phyloP scores from a whole-genome alignment of 2,113 vertebrate genomes.

The Opisthocomus hoazin region DNA sequence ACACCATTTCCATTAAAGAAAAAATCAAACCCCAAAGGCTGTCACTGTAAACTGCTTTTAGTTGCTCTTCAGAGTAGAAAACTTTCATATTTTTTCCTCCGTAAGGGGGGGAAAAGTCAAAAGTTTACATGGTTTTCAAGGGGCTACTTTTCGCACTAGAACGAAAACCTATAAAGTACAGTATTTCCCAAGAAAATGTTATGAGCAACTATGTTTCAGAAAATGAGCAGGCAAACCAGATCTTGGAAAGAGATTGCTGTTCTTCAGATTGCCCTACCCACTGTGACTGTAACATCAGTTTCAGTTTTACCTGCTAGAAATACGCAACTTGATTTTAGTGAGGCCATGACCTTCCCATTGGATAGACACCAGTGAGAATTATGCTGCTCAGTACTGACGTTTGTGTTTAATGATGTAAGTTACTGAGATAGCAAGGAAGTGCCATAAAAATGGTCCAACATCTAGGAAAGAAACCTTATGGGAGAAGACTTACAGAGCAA shows the following conservation, averaged over 20 bases:
- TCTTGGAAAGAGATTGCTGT: not conserved
- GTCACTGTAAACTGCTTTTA: not conserved
- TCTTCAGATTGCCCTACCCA: not conserved
- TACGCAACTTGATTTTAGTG: not conserved
- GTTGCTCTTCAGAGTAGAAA: not conserved
- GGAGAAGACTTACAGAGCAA: not conserved
- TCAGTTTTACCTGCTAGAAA: not conserved
- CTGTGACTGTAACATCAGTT: not conserved
- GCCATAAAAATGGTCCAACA: not conserved
- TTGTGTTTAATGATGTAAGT: not conserved
- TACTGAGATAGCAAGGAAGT: not conserved
- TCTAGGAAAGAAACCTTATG: not conserved
- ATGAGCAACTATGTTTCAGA: not conserved
- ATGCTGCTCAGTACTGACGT: accelerated
- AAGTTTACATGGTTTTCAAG: not conserved
- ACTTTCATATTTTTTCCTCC: not conserved
- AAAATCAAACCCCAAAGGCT: not conserved
- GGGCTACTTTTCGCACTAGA: not conserved
- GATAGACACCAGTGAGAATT: too few relatives aligned
- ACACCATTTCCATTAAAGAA: not conserved
- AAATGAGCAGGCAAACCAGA: not conserved
- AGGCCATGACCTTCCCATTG: not conserved
- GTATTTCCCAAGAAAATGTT: not conserved
- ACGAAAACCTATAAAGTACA: not conserved
- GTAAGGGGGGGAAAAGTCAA: not conserved